These are phyloP conservation scores for Dynastes tityus DNA, from an alignment of 2,888 invertebrate species.

Conservation along the genomic window DNA sequence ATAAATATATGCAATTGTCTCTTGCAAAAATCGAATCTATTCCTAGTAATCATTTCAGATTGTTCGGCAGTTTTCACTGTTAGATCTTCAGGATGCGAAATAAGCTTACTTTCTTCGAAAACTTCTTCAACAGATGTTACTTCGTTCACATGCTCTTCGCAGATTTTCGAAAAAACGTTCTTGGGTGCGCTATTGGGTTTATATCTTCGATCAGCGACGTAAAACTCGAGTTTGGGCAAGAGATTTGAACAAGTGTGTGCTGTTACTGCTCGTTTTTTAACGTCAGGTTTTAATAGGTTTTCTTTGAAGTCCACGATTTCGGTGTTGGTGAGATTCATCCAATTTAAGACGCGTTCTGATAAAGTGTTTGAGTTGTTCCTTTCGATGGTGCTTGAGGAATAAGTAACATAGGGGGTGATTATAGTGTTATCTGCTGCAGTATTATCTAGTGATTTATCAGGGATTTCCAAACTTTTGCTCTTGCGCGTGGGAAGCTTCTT, in stretches of 20 bases:
- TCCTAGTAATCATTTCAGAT: conserved; percentile 50
- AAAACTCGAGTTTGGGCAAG: conserved; percentile 29
- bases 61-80: neutral
- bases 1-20: conserved; percentile 84
- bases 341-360: conserved; percentile 84
- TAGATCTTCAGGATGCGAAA: neutral
- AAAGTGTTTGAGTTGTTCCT: conserved; percentile 67
- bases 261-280: conserved; percentile 49
- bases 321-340: conserved; percentile 75
- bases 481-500: conserved; percentile 46
- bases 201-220: conserved; percentile 26
- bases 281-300: neutral
- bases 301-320: conserved; percentile 35
- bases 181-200: conserved; percentile 36
- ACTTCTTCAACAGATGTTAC: conserved; percentile 23
- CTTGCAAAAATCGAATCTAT: conserved; percentile 64
- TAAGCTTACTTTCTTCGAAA: neutral
- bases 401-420: conserved; percentile 37
- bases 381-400: conserved; percentile 2
- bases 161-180: conserved; percentile 21
- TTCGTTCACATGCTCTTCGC: conserved; percentile 22
- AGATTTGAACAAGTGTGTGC: conserved; percentile 46
- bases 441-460: neutral
- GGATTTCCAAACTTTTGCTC: conserved; percentile 53
- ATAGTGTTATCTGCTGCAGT: conserved; percentile 15